Conservation (phyloP, 2,888 invertebrate species). For the Drosophila paracracens region DNA sequence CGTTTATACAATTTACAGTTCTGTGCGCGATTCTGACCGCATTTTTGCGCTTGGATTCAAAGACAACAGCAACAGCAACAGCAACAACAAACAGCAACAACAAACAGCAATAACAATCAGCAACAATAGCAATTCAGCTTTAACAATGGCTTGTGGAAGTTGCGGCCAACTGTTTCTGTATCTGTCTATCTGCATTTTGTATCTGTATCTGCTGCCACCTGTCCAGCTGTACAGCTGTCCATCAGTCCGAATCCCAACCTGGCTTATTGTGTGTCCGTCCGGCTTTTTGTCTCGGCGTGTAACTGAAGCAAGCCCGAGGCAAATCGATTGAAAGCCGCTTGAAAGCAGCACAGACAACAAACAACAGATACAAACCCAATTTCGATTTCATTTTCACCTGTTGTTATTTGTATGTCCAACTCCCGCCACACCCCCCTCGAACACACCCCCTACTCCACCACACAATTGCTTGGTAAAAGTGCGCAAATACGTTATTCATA, state of each 20-base stretch:
- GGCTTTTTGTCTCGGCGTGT: slow-evolving; percentile 31
- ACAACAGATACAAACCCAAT: slow-evolving; percentile 30
- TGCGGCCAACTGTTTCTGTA: slow-evolving; percentile 38
- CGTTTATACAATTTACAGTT: slow-evolving; percentile 67
- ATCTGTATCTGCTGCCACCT: slow-evolving; percentile 30
- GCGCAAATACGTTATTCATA: slow-evolving; percentile 52
- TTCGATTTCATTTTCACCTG: slow-evolving; percentile 79
- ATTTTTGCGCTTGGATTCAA: slow-evolving; percentile 69
- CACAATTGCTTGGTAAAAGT: slow-evolving; percentile 58
- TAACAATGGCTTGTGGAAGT: slow-evolving; percentile 41
- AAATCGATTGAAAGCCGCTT: slow-evolving; percentile 37
- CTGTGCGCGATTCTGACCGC: slow-evolving; percentile 75
- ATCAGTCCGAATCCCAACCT: neutral
- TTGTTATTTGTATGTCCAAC: slow-evolving; percentile 15
- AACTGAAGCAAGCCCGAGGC: slow-evolving; percentile 11
- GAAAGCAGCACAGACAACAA: slow-evolving; percentile 48
- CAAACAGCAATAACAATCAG: slow-evolving; percentile 6
- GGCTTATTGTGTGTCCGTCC: slow-evolving; percentile 10
- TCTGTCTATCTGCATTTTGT: slow-evolving; percentile 31
- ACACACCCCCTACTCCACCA: neutral
- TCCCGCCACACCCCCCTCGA: neutral
- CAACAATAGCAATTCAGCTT: slow-evolving; percentile 12
- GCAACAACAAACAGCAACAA: slow-evolving; percentile 2
- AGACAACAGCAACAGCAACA: slow-evolving; percentile 19
- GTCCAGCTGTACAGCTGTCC: slow-evolving; percentile 9